phyloP scores from a whole-genome alignment of 2,888 invertebrate species.

The Vesta saturnalis region DNA sequence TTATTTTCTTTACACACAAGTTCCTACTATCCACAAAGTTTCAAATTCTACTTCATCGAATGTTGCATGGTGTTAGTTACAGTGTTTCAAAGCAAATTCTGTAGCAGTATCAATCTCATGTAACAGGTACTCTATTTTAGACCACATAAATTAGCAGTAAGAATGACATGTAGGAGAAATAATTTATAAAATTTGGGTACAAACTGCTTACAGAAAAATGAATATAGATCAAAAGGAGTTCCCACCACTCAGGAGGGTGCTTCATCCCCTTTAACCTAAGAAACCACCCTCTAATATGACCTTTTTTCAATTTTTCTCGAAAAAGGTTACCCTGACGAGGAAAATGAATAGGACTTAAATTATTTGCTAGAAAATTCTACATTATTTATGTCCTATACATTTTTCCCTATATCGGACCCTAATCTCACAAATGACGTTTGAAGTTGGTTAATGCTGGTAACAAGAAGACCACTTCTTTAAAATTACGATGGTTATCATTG shows the following conservation, averaged over 20 bases:
- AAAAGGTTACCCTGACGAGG: neutral
- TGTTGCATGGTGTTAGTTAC: too few species aligned
- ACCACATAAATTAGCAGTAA: too few species aligned
- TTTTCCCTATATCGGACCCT: neutral
- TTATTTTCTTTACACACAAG: too few species aligned
- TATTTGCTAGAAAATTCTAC: neutral
- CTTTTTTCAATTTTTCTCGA: neutral
- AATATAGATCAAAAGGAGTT: neutral
- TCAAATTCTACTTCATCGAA: too few species aligned
- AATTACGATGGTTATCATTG: neutral
- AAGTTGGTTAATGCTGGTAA: neutral
- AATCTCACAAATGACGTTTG: neutral
- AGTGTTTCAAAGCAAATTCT: too few species aligned
- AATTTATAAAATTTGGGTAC: neutral
- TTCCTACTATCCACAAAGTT: too few species aligned
- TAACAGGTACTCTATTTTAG: too few species aligned
- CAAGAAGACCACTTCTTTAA: neutral
- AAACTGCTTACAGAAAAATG: neutral
- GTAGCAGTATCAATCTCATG: too few species aligned
- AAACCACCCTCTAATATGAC: neutral
- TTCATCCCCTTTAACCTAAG: neutral
- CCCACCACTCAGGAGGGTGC: neutral
- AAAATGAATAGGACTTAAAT: neutral
- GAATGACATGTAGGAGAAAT: too few species aligned
- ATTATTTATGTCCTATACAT: too few species aligned